Percentiles rank a stretch among this genome's conserved stretches.
Evolutionary conservation across 2,113 vertebrate species (phyloP).

Genomic region (Haplochromis burtoni): DNA sequence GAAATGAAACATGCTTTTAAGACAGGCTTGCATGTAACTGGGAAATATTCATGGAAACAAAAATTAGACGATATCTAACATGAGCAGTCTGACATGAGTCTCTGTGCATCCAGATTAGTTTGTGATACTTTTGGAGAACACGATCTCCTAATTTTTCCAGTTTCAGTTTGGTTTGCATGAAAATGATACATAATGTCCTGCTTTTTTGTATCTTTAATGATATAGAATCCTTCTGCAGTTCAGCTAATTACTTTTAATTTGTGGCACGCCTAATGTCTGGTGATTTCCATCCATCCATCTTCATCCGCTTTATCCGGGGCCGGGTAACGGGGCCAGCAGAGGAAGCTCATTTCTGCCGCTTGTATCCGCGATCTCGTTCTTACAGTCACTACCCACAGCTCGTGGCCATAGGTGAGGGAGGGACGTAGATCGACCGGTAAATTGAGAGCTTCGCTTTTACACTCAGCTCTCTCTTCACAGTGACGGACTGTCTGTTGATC

Average conservation of each 20-base stretch:
- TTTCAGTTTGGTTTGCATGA: neutral
- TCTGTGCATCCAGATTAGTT: neutral
- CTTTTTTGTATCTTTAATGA: neutral
- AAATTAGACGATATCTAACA: neutral
- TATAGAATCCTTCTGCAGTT: neutral
- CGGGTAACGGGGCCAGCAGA: neutral
- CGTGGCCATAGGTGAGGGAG: neutral
- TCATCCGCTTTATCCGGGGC: neutral
- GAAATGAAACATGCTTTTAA: neutral
- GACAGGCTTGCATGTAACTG: neutral
- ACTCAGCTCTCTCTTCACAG: too few relatives aligned
- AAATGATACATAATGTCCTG: neutral
- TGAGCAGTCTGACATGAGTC: neutral
- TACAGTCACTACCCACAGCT: neutral
- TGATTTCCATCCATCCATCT: neutral
- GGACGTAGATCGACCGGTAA: neutral
- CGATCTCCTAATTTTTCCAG: neutral
- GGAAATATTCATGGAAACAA: neutral
- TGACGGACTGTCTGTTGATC: too few relatives aligned
- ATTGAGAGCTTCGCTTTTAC: too few relatives aligned
- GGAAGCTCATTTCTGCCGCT: neutral
- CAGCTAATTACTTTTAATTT: neutral
- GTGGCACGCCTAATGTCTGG: neutral
- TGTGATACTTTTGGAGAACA: neutral
- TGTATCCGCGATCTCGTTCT: rapidly evolving